A percentile compares a stretch with the other conserved stretches of the same genome.
Conservation (phyloP, 2,797 vertebrate genomes). For the Pantherophis alleghaniensis region DNA sequence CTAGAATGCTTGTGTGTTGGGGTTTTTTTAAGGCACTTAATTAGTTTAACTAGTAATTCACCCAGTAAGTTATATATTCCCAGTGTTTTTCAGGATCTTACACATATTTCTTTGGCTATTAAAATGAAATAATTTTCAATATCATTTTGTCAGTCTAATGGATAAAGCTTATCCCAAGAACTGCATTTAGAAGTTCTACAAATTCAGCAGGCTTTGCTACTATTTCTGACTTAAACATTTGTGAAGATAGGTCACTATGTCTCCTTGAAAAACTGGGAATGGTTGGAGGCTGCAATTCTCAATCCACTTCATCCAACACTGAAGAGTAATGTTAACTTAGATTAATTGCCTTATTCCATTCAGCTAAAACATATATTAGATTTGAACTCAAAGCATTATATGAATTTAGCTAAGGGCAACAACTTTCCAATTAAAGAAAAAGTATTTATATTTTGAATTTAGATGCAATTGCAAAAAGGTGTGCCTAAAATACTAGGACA, state of each 20-base stretch:
- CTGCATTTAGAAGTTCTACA: not conserved
- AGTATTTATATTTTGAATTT: not conserved
- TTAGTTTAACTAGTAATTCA: slow-evolving; percentile 39
- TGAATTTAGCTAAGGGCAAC: not conserved
- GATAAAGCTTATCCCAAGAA: not conserved
- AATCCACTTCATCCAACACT: not conserved
- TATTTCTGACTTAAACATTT: not conserved
- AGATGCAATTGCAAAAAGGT: not conserved
- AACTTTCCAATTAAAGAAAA: not conserved
- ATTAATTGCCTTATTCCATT: not conserved
- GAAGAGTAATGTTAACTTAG: not conserved
- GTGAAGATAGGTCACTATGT: not conserved
- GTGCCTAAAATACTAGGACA: not conserved
- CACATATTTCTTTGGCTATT: slow-evolving; percentile 4
- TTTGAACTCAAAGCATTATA: not conserved
- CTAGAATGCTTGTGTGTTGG: slow-evolving; percentile 69
- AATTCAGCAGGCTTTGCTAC: not conserved
- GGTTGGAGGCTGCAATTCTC: not conserved
- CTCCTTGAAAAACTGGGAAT: slow-evolving; percentile 14
- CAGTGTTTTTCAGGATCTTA: not conserved
- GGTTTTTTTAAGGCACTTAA: slow-evolving; percentile 21
- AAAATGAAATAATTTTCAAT: slow-evolving; percentile 8
- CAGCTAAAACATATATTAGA: not conserved
- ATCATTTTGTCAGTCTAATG: not conserved
- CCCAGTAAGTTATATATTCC: slow-evolving; percentile 37